A percentile compares a stretch with the other conserved stretches of the same genome.
Conservation (phyloP, 2,113 vertebrate genomes). For the Coracopsis vasa region DNA sequence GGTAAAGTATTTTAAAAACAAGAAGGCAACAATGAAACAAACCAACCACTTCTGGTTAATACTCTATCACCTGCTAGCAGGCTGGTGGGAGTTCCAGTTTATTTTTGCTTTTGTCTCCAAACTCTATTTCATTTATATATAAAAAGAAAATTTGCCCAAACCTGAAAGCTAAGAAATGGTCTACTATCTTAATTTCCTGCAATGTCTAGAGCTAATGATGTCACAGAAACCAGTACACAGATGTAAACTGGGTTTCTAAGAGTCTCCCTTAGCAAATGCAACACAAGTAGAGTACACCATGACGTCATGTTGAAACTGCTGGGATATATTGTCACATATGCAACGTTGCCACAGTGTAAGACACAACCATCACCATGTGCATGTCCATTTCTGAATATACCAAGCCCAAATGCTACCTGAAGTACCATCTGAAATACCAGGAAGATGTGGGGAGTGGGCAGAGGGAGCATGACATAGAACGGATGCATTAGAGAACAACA, state of each 20-base stretch:
- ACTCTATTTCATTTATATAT: not conserved
- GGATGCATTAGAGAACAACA: not conserved
- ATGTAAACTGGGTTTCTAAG: not conserved
- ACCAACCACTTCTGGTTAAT: not conserved
- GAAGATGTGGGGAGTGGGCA: not conserved
- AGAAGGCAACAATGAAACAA: not conserved
- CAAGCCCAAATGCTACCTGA: not conserved
- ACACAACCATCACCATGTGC: not conserved
- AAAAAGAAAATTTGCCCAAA: not conserved
- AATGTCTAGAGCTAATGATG: not conserved
- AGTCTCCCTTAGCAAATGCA: not conserved
- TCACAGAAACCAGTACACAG: not conserved
- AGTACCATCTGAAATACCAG: not conserved
- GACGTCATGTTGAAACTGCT: not conserved
- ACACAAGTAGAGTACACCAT: accelerated
- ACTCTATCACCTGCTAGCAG: not conserved
- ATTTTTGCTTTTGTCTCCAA: not conserved
- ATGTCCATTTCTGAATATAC: not conserved
- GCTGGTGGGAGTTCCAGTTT: not conserved
- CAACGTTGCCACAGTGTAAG: not conserved
- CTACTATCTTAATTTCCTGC: not conserved
- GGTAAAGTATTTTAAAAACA: not conserved
- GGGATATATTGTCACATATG: not conserved
- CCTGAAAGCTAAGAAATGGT: not conserved
- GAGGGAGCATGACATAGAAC: not conserved